These are phyloP conservation scores for Bombus confusus DNA, from an alignment of 1,140 invertebrate genomes.

Conservation along the genomic window DNA sequence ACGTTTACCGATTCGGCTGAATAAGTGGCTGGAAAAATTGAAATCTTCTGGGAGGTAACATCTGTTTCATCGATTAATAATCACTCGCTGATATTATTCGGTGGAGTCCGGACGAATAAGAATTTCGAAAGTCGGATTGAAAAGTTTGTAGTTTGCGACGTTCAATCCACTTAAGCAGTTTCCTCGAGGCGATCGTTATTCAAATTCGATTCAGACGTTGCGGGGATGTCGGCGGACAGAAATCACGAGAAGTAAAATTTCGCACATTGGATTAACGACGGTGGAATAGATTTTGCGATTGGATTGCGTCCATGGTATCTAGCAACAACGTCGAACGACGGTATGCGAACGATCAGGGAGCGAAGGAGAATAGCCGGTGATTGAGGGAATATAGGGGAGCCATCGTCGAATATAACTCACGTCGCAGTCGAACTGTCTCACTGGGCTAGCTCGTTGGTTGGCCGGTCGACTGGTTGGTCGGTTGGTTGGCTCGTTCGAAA, in stretches of 20 bases:
- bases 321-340: conserved; percentile 4
- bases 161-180: background rate
- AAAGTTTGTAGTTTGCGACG: background rate
- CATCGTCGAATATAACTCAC: conserved; percentile 55
- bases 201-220: background rate
- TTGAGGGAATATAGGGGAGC: conserved; percentile 24
- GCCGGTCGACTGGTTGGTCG: conserved; percentile 28
- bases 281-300: conserved; percentile 30
- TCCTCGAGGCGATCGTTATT: conserved; percentile 1
- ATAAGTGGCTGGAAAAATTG: background rate
- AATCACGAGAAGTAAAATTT: background rate
- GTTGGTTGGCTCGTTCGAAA: conserved; percentile 56
- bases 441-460: conserved; percentile 39
- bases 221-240: background rate
- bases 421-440: conserved; percentile 51
- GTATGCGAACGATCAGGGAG: conserved; percentile 28
- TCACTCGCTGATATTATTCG: conserved; percentile 3
- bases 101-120: too few relatives aligned
- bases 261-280: conserved; percentile 25
- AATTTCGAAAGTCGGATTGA: too few relatives aligned
- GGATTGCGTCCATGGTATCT: conserved; percentile 11
- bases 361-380: conserved; percentile 36
- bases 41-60: background rate
- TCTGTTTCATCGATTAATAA: too few relatives aligned
- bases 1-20: background rate